Percentiles rank a stretch among this genome's conserved stretches.
Evolutionary conservation across 2,888 invertebrate genomes (phyloP).

Genomic region (Drosophila monieri): DNA sequence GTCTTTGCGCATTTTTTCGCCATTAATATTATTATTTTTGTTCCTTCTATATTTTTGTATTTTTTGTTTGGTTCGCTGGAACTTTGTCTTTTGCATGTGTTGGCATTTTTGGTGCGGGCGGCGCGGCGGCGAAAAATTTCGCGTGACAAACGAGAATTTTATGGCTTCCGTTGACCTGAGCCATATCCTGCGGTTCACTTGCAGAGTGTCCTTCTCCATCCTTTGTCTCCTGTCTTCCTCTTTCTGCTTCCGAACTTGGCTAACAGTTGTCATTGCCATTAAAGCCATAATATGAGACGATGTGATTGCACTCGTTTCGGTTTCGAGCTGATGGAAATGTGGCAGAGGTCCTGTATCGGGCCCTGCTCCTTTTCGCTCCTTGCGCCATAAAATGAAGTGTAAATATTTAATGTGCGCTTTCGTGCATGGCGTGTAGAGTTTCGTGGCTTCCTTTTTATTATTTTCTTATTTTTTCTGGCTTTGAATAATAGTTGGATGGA

Average conservation of each 20-base stretch:
- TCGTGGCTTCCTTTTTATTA: conserved; percentile 28
- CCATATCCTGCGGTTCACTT: conserved; percentile 80
- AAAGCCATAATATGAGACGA: conserved; percentile 75
- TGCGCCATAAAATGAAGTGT: conserved; percentile 83
- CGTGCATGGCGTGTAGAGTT: conserved; percentile 70
- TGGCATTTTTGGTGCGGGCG: conserved; percentile 64
- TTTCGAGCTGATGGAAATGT: conserved; percentile 30
- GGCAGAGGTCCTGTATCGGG: conserved; percentile 15
- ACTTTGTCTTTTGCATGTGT: conserved; percentile 81
- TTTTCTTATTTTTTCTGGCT: not conserved
- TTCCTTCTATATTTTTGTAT: conserved; percentile 34
- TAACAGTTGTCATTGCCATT: conserved; percentile 79
- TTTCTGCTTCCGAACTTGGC: conserved; percentile 36
- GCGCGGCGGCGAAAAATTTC: conserved; percentile 72
- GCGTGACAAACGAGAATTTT: conserved; percentile 84
- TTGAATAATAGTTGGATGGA: conserved; percentile 30
- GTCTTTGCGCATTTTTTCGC: conserved; percentile 56
- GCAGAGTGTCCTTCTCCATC: conserved; percentile 46
- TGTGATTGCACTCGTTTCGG: conserved; percentile 82
- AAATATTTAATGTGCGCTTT: conserved; percentile 84
- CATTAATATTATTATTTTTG: conserved; percentile 69
- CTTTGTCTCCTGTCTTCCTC: conserved; percentile 40
- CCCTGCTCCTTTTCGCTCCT: conserved; percentile 38
- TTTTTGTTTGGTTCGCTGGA: conserved; percentile 43
- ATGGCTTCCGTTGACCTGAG: conserved; percentile 84